phyloP scores from a whole-genome alignment of 2,113 vertebrate species.

The Gambusia holbrooki region DNA sequence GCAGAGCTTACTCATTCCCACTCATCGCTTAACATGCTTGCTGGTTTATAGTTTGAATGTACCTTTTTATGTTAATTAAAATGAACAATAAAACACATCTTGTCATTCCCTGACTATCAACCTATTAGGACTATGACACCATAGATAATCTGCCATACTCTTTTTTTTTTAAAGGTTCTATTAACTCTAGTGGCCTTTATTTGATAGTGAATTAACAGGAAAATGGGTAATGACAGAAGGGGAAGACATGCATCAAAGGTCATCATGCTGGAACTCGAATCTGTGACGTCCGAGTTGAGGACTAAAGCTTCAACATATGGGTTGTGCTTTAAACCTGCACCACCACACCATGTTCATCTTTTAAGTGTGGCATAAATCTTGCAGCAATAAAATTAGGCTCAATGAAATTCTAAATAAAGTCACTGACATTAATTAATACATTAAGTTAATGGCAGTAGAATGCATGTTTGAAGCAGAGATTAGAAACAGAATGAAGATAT shows the following conservation, averaged over 20 bases:
- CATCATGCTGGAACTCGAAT: too few species aligned
- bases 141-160: neutral
- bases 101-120: neutral
- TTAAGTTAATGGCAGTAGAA: neutral
- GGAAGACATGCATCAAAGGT: too few species aligned
- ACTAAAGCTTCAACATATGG: too few species aligned
- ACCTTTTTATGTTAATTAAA: neutral
- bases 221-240: too few species aligned
- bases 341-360: neutral
- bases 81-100: neutral
- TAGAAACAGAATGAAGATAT: neutral
- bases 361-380: neutral
- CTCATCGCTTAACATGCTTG: too few species aligned
- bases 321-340: too few species aligned
- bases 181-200: too few species aligned
- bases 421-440: neutral
- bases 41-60: too few species aligned
- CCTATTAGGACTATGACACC: neutral
- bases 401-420: neutral
- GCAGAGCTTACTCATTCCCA: neutral
- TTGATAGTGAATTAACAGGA: too few species aligned
- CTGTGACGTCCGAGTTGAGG: too few species aligned
- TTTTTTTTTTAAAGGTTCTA: too few species aligned
- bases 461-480: neutral
- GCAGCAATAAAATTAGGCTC: neutral